Evolutionary conservation across 2,888 invertebrate species (phyloP).

Genomic region (Agonopterix arenella): DNA sequence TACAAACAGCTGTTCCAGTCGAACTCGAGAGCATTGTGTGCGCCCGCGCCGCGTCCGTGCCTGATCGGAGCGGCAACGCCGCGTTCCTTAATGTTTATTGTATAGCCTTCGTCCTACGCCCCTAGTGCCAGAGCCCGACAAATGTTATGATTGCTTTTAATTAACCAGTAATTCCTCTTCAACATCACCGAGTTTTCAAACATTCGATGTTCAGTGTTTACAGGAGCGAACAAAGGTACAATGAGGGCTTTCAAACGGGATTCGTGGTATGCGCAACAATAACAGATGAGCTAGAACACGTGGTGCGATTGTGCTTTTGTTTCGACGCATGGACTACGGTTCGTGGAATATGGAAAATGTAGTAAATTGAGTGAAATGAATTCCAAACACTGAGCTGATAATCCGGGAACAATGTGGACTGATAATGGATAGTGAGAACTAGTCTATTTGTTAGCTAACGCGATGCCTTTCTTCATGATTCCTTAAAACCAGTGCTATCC

Average conservation of each 20-base stretch:
- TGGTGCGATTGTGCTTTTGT: constrained; percentile 23
- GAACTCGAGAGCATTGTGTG: constrained; percentile 36
- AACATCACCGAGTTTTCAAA: constrained; percentile 24
- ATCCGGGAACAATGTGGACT: no score
- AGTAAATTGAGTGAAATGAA: not conserved
- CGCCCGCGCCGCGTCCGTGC: constrained; percentile 33
- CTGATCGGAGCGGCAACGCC: constrained; percentile 53
- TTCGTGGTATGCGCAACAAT: constrained; percentile 51
- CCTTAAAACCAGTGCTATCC: no score
- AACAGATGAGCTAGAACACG: constrained; percentile 38
- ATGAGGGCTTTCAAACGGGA: constrained; percentile 41
- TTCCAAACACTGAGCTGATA: not conserved
- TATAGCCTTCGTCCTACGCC: constrained; percentile 19
- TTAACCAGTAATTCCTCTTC: constrained; percentile 29
- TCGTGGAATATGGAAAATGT: not conserved
- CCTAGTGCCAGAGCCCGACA: constrained; percentile 2
- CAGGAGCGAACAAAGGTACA: constrained; percentile 40
- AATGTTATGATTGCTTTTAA: constrained; percentile 23
- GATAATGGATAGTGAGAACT: no score
- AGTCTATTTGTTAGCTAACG: no score
- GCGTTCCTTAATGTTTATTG: constrained; percentile 31
- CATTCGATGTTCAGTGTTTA: constrained; percentile 26
- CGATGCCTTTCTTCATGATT: no score
- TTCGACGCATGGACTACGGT: not conserved
- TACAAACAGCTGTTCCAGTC: constrained; percentile 55